Evolutionary conservation across 2,113 vertebrate genomes (phyloP).

Genomic region (Nothoprocta pentlandii): DNA sequence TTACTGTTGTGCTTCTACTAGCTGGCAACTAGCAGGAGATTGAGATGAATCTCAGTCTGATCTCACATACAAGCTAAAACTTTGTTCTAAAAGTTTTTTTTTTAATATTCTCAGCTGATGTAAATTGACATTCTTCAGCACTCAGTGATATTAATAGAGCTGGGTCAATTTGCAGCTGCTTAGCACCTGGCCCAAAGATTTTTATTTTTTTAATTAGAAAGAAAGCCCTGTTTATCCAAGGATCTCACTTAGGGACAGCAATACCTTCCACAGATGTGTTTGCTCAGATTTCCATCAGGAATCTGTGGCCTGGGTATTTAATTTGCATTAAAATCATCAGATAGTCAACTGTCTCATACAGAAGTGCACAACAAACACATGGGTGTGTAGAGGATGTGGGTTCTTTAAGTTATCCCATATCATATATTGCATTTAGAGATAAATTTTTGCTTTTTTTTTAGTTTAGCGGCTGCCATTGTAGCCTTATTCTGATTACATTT

Average conservation of each 20-base stretch:
- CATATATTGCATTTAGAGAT: neutral
- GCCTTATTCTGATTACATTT: slow-evolving; percentile 41
- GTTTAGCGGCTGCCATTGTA: slow-evolving; percentile 13
- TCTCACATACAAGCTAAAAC: neutral
- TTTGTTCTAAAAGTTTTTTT: neutral
- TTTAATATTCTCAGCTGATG: slow-evolving; percentile 12
- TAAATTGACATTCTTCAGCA: slow-evolving; percentile 16
- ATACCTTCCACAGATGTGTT: slow-evolving; percentile 34
- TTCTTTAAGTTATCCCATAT: neutral
- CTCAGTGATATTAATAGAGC: neutral
- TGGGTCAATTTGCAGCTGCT: slow-evolving; percentile 53
- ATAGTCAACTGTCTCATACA: neutral
- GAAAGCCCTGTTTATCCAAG: slow-evolving; percentile 3
- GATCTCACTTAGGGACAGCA: slow-evolving; percentile 20
- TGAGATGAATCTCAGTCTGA: neutral
- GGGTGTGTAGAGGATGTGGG: neutral
- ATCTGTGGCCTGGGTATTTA: neutral
- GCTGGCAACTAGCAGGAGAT: neutral
- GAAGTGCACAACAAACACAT: neutral
- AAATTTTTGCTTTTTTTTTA: slow-evolving; percentile 31
- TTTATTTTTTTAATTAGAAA: slow-evolving; percentile 49
- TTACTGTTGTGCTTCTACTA: neutral
- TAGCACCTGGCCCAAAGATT: slow-evolving; percentile 37
- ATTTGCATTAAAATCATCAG: slow-evolving; percentile 5
- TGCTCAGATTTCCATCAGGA: slow-evolving; percentile 33